Evolutionary conservation across 2,797 vertebrate genomes (phyloP), one percentile per base, ranked within the genome.

Genomic region (Poeciliopsis infans): DNA sequence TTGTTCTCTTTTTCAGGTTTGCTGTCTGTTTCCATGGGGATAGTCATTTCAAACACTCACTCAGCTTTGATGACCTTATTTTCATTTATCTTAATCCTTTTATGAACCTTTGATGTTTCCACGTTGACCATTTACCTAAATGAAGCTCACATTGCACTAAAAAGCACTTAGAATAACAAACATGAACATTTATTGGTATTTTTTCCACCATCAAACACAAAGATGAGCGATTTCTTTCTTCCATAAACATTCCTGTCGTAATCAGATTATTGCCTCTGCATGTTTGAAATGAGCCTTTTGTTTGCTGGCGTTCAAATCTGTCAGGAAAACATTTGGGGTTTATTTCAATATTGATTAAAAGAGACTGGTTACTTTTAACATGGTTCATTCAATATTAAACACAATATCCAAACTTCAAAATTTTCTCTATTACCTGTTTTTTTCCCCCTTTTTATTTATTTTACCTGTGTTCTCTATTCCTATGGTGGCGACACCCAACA

Each of bases 281-380:
- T 72, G 6, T 55, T 33, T 79, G 61, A 77, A 31, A 25, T 53
- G 20, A 75, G 70, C 43, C 36, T 77, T 70, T 80, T 69, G 81
- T 81, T 61, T 76, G 31, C 70, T 75, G 78, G 80, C 82, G 85
- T 85, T 80, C 66, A 84, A 28, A 79, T 82, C 16, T 70, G 64
- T 79, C 68, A 90, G 85, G 74, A 57, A 75, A 49, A 28, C 28
- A 55, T 36, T 45, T 71, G 25, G 70, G 74, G 72, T 84, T 88
- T 87, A 88, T 92, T 89, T 76, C 25, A 85, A 49, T 87, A 90
- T 93, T 89, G 89, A 92, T 91, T 84, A 87, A 57, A 85, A 82
- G 80, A 83, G 81, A 83, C 36, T 83, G 53, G 80, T 83, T 75
- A 68, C 72, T 86, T 75, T 71, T 89, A 78, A 75, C 76, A 70